Evolutionary conservation across 2,888 invertebrate genomes (phyloP).

Genomic region (Sinohyriopsis cumingii): DNA sequence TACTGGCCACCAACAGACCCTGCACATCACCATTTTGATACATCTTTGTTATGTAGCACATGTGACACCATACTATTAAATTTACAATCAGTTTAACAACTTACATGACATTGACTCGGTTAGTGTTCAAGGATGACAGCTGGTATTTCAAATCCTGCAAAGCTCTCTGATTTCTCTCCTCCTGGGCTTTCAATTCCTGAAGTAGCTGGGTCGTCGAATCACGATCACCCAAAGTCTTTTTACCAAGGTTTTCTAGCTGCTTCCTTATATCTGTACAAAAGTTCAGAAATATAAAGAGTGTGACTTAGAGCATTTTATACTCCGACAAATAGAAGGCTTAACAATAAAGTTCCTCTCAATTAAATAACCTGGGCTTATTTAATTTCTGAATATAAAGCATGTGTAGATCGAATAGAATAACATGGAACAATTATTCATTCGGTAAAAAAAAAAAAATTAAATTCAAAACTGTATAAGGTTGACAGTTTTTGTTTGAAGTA

Average conservation of each 20-base stretch:
- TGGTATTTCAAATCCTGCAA: slow-evolving; percentile 56
- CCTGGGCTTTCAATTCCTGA: slow-evolving; percentile 58
- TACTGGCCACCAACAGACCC: no score
- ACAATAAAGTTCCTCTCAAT: neutral
- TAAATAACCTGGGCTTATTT: neutral
- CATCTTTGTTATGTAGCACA: no score
- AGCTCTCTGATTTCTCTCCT: slow-evolving; percentile 57
- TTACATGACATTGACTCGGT: slow-evolving; percentile 53
- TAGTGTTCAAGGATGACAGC: slow-evolving; percentile 37
- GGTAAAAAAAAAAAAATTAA: no score
- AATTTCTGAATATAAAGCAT: neutral
- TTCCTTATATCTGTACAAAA: slow-evolving; percentile 53
- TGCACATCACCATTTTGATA: no score
- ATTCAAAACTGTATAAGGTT: no score
- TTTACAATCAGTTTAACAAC: slow-evolving; percentile 11
- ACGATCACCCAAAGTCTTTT: slow-evolving; percentile 28
- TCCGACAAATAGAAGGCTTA: neutral
- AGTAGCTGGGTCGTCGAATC: slow-evolving; percentile 54
- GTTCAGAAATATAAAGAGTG: neutral
- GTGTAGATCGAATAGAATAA: no score
- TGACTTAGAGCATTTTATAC: neutral
- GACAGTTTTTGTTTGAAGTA: no score
- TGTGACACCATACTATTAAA: no score
- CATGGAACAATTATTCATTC: no score
- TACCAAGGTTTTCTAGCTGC: slow-evolving; percentile 54